A percentile compares a stretch with the other conserved stretches of the same genome.
Evolutionary conservation across 2,113 vertebrate species (phyloP).

Genomic region (Anhinga anhinga): DNA sequence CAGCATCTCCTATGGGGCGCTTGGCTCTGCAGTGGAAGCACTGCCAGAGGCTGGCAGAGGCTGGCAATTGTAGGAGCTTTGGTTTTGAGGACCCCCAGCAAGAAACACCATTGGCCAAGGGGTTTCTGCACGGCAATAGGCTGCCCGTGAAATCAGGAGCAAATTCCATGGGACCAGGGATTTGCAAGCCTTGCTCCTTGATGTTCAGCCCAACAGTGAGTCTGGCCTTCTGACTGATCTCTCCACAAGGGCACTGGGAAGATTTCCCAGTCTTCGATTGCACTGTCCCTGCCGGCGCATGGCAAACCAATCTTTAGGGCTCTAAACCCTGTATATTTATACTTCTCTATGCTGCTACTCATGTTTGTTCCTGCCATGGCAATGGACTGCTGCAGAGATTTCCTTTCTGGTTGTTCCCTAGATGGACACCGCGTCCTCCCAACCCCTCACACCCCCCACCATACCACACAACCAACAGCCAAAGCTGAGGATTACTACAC

Average conservation of each 20-base stretch:
- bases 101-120: neutral
- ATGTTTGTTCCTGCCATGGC: neutral
- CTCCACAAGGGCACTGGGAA: neutral
- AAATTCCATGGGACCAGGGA: neutral
- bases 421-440: neutral
- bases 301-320: neutral
- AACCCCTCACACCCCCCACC: neutral
- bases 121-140: neutral
- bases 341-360: neutral
- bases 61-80: neutral
- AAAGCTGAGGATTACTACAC: neutral
- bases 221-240: neutral
- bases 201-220: accelerated
- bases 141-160: neutral
- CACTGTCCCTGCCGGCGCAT: neutral
- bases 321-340: neutral
- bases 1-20: neutral
- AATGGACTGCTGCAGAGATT: neutral
- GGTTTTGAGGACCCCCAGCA: neutral
- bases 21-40: neutral
- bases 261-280: accelerated
- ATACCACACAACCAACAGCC: neutral
- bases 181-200: neutral
- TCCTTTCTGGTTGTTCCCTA: neutral
- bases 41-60: neutral